Conservation (phyloP, 2,797 vertebrate species). For the Hypotaenidia okinawae region DNA sequence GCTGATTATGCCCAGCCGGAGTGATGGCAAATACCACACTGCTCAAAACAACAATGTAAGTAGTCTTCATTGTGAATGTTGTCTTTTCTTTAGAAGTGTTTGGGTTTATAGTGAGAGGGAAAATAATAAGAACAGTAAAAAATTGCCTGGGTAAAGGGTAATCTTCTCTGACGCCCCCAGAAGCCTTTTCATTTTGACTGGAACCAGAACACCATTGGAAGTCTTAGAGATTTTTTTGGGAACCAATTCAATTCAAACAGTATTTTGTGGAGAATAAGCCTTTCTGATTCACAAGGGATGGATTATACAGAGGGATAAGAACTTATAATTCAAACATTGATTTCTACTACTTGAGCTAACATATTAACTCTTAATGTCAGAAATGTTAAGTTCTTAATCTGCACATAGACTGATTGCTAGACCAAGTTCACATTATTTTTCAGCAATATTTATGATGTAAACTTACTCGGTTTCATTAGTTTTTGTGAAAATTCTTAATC, state of each 20-base stretch:
- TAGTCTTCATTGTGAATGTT: not conserved
- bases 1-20: not conserved
- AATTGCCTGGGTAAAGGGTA: fast-evolving
- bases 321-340: not conserved
- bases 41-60: not conserved
- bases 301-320: not conserved
- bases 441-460: not conserved
- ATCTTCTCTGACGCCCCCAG: not conserved
- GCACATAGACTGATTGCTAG: not conserved
- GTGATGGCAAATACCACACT: not conserved
- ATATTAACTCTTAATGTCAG: not conserved
- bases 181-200: not conserved
- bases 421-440: not conserved
- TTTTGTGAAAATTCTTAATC: not conserved
- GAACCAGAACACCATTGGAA: not conserved
- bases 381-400: not conserved
- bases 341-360: not conserved
- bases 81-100: not conserved
- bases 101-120: not conserved
- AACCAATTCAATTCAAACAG: not conserved
- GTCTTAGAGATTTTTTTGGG: not conserved
- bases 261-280: not conserved
- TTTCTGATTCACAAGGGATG: not conserved
- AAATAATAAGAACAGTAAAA: not conserved
- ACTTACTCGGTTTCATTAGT: not conserved